Evolutionary conservation across 1,140 invertebrate species (phyloP).

Genomic region (Hylyphantes graminicola): DNA sequence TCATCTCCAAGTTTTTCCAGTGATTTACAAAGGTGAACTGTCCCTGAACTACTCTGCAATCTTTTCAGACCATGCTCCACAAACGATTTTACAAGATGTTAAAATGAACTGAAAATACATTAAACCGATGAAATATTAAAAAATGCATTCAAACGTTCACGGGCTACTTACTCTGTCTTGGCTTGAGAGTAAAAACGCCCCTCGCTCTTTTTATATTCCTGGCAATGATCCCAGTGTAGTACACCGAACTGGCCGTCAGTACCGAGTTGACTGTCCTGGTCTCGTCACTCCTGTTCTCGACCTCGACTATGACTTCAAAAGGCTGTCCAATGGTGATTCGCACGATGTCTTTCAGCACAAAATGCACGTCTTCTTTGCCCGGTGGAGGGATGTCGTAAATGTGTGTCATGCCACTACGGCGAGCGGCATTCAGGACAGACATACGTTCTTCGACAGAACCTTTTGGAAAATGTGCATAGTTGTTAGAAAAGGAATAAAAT

Average conservation of each 20-base stretch:
- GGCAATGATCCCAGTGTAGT: constrained; percentile 80
- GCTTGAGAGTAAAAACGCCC: constrained; percentile 64
- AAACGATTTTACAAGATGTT: no score
- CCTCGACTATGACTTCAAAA: constrained; percentile 70
- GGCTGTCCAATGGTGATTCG: constrained; percentile 88
- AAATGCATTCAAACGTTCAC: no score
- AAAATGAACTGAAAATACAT: no score
- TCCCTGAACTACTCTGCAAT: no score
- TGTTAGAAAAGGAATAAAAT: no score
- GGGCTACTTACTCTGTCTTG: constrained; percentile 62
- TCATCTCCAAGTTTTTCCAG: no score
- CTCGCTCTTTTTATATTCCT: constrained; percentile 77
- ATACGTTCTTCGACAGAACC: constrained; percentile 77
- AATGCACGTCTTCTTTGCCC: constrained; percentile 86
- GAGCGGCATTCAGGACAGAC: constrained; percentile 82
- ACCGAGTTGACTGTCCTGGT: constrained; percentile 75
- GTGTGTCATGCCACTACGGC: constrained; percentile 69
- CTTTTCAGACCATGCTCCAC: no score
- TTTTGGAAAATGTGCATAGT: constrained; percentile 34
- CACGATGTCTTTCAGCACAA: constrained; percentile 83
- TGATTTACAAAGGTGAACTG: no score
- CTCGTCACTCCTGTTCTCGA: constrained; percentile 69
- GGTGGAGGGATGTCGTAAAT: constrained; percentile 63
- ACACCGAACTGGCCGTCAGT: constrained; percentile 77
- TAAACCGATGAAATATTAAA: no score